Evolutionary conservation across 2,113 vertebrate genomes (phyloP).

Genomic region (Phalacrocorax brasilianus): DNA sequence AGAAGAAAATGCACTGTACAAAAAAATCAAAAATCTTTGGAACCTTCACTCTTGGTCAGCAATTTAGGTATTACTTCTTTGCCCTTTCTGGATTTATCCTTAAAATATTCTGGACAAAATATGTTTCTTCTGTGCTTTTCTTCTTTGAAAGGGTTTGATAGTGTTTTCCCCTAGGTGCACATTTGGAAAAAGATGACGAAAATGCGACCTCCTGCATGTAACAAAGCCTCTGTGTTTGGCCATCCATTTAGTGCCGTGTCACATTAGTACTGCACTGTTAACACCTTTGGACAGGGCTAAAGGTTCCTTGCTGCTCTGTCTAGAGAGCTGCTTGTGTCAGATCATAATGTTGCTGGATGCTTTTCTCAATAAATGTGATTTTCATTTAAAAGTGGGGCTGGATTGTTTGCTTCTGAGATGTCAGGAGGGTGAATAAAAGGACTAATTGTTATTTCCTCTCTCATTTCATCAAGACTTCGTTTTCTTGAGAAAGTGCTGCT

Average conservation of each 20-base stretch:
- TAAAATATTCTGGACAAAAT: background rate
- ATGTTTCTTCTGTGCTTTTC: background rate
- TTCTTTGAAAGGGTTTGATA: background rate
- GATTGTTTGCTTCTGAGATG: background rate
- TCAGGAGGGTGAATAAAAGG: background rate
- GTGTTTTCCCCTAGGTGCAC: background rate
- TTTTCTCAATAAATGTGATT: background rate
- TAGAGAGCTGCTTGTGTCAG: background rate
- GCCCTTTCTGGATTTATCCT: background rate
- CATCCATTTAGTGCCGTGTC: slow-evolving; percentile 31
- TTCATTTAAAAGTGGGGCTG: background rate
- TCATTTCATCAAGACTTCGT: background rate
- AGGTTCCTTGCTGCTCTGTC: slow-evolving; percentile 29
- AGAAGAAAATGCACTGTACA: background rate
- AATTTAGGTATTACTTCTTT: background rate
- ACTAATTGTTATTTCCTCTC: background rate
- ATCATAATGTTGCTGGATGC: background rate
- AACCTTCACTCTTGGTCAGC: background rate
- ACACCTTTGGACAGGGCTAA: slow-evolving; percentile 48
- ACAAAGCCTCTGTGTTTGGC: slow-evolving; percentile 36
- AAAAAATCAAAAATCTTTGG: background rate
- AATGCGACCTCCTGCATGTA: background rate
- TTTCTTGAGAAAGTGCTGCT: background rate
- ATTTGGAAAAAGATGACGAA: background rate
- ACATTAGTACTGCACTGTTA: slow-evolving; percentile 36